A percentile compares a stretch with the other conserved stretches of the same genome.
These are phyloP conservation scores for Cochlearius cochlearius DNA, from an alignment of 2,113 vertebrate species.

Conservation along the genomic window DNA sequence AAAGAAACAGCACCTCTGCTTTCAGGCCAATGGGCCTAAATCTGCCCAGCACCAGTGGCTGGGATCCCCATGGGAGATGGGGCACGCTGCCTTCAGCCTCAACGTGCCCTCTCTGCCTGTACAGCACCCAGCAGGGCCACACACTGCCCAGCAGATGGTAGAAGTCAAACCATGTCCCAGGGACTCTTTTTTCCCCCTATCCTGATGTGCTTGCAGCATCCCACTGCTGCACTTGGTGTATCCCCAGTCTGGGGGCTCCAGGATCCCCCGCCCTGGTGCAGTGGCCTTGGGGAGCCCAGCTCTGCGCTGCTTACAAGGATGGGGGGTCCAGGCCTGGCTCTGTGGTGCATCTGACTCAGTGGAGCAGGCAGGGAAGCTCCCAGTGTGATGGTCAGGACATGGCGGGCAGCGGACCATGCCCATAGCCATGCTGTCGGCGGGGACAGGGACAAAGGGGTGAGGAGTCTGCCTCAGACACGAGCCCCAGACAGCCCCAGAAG, in stretches of 20 bases:
- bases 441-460: background rate
- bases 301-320: background rate
- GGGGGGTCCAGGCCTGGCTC: background rate
- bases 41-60: background rate
- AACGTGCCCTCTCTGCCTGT: background rate
- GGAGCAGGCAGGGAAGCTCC: background rate
- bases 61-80: background rate
- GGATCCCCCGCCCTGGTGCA: background rate
- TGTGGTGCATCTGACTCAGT: background rate
- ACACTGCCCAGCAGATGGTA: background rate
- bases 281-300: background rate
- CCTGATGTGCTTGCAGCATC: background rate
- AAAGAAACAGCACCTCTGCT: background rate
- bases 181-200: background rate
- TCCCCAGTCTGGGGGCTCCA: background rate
- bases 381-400: background rate
- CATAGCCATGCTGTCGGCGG: background rate
- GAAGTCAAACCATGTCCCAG: background rate
- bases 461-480: background rate
- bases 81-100: background rate
- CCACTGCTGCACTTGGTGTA: background rate
- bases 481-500: background rate
- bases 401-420: background rate
- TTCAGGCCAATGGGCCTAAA: background rate
- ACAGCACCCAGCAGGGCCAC: background rate